phyloP scores from a whole-genome alignment of 2,113 vertebrate genomes.

The Halcyon malimbica region DNA sequence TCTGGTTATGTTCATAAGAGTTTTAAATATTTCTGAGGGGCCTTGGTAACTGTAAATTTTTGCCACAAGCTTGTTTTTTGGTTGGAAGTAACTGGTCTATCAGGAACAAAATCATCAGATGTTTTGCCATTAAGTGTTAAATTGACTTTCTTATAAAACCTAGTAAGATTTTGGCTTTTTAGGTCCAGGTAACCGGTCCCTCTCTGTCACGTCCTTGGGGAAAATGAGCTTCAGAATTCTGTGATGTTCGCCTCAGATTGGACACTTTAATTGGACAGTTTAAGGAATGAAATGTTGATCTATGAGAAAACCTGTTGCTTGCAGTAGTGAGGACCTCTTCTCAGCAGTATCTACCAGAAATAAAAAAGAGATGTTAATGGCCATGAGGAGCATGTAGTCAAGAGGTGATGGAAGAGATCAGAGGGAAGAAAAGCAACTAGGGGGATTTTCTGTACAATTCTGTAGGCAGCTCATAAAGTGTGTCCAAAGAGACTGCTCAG shows the following conservation, averaged over 20 bases:
- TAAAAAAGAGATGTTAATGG: background rate
- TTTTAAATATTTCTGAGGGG: constrained; percentile 20
- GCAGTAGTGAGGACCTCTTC: background rate
- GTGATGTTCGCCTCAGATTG: background rate
- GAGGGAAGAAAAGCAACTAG: background rate
- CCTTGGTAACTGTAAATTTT: background rate
- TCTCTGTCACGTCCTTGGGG: background rate
- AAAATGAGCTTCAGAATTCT: background rate
- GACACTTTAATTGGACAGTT: background rate
- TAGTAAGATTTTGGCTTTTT: background rate
- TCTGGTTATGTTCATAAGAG: constrained; percentile 2
- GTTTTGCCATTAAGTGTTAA: background rate
- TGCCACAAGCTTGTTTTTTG: background rate
- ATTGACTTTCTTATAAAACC: background rate
- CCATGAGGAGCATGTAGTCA: background rate
- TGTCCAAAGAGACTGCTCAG: background rate
- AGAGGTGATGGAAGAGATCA: background rate
- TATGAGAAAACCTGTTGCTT: background rate
- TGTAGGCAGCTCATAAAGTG: background rate
- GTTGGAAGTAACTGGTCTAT: background rate
- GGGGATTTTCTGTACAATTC: background rate
- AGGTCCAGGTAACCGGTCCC: background rate
- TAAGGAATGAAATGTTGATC: background rate
- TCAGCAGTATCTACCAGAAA: background rate
- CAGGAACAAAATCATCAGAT: background rate